Evolutionary conservation across 2,888 invertebrate genomes (phyloP), one percentile per base, ranked within the genome.

Genomic region (Darwinula stevensoni): DNA sequence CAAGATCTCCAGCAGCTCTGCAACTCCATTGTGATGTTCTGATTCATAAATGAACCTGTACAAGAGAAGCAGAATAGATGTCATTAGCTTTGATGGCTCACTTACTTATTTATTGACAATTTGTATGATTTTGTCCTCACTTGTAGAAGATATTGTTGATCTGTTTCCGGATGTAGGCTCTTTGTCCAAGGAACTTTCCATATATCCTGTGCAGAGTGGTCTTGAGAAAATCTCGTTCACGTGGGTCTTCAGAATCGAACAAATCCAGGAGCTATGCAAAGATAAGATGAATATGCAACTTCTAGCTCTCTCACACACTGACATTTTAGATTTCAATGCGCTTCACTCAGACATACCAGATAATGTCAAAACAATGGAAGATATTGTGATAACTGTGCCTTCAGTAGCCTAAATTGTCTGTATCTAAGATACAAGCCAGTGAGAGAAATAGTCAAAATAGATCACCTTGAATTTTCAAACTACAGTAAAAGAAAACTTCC

Each of bases 191-290:
- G 58, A 91, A 88, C 60, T 91, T 91, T 36, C 88, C 88, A 56
- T 91, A 91, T 59, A 91, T 86, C 57, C 88, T 68, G 61, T 91
- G 91, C 41, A 91, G 62, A 30, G 82, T 82, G n/a, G 88, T 91
- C 59, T 91, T 91, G 34, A 91, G 63, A 56, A 88, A 86, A 57
- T 91, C 91, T 42, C 91, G 62, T 54, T 91, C 91, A 35, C 88
- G 40, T 36, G 88, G 86, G 57, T 91, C 91, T 53, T 91, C 88
- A 34, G 84, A 86, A 56, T 91, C 91, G 57, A 91, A 91, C 43
- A 91, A 58, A 48, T 91, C 91, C 50, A 91, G 56, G 44, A 91
- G 61, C 68, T 82, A 43, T 36, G 57, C 11, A 52, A 51, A 38
- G 38, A 37, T 38, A 35, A 38, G 16, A 11, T 13, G 3, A 17